Evolutionary conservation across 2,113 vertebrate species (phyloP).

Genomic region (Tetraodon nigroviridis): DNA sequence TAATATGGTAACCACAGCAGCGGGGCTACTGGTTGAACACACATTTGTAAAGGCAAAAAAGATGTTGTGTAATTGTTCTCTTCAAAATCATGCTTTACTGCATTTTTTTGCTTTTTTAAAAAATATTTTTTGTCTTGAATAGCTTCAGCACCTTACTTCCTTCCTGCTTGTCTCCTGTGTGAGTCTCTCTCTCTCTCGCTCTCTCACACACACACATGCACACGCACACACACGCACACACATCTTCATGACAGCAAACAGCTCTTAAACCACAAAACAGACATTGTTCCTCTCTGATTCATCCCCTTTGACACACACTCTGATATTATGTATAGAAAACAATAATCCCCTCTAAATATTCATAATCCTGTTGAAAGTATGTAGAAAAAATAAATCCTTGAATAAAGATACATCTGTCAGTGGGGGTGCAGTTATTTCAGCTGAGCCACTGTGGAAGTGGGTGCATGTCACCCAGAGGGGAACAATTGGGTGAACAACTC

Average conservation of each 20-base stretch:
- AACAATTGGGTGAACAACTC: slow-evolving; percentile 83
- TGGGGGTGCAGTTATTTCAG: slow-evolving; percentile 78
- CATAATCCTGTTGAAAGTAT: slow-evolving; percentile 69
- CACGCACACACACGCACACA: no score
- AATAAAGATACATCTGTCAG: slow-evolving; percentile 82
- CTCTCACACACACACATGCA: no score
- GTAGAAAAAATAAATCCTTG: slow-evolving; percentile 58
- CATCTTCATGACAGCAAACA: slow-evolving; percentile 17
- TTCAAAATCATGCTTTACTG: no score
- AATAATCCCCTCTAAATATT: slow-evolving; percentile 61
- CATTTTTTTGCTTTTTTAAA: no score
- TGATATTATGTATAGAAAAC: slow-evolving; percentile 64
- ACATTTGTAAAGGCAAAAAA: no score
- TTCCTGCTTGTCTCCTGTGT: no score
- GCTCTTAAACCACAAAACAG: slow-evolving; percentile 43
- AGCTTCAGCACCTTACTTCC: no score
- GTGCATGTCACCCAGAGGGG: slow-evolving; percentile 67
- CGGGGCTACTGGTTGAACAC: no score
- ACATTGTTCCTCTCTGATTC: slow-evolving; percentile 19
- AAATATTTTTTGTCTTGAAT: no score
- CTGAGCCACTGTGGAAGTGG: slow-evolving; percentile 74
- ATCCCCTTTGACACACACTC: slow-evolving; percentile 46
- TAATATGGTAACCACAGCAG: no score
- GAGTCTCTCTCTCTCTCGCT: no score
- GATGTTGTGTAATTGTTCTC: no score